Percentiles rank a stretch among this genome's conserved stretches.
Evolutionary conservation across 2,888 invertebrate genomes (phyloP).

Genomic region (Phaedon cochleariae): DNA sequence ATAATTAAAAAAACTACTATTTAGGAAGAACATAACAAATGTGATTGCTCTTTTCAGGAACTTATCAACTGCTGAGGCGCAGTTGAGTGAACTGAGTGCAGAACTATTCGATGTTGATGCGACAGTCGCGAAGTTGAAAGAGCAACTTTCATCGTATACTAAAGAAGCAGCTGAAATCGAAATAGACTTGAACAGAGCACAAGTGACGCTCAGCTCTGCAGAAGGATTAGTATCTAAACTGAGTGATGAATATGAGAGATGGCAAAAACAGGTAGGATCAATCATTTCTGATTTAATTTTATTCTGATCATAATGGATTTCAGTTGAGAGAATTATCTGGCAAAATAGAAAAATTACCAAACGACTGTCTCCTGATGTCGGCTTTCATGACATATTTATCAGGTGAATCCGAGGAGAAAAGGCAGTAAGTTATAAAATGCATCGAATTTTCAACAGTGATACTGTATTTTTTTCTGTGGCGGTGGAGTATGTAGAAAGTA

Average conservation of each 20-base stretch:
- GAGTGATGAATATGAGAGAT: slow-evolving; percentile 87
- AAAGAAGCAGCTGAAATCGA: slow-evolving; percentile 95
- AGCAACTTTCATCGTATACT: slow-evolving; percentile 84
- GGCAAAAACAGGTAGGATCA: slow-evolving; percentile 75
- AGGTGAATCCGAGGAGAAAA: slow-evolving; percentile 71
- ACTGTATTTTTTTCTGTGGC: too few species aligned
- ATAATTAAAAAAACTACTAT: too few species aligned
- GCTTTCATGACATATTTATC: slow-evolving; percentile 80
- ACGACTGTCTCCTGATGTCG: slow-evolving; percentile 75
- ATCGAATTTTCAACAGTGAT: neutral
- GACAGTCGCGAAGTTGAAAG: slow-evolving; percentile 79
- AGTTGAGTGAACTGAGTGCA: slow-evolving; percentile 79
- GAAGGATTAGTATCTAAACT: slow-evolving; percentile 86
- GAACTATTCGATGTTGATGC: slow-evolving; percentile 84
- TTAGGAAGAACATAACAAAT: too few species aligned
- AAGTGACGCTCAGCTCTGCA: slow-evolving; percentile 79
- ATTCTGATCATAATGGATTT: slow-evolving; percentile 41
- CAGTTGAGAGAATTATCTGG: slow-evolving; percentile 70
- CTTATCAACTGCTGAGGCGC: slow-evolving; percentile 81
- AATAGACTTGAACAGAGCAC: slow-evolving; percentile 79
- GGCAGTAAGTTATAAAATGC: slow-evolving; percentile 61
- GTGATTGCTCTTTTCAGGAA: too few species aligned
- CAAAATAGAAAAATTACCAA: slow-evolving; percentile 71
- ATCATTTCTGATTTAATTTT: neutral
- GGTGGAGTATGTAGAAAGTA: too few species aligned